A percentile compares a stretch with the other conserved stretches of the same genome.
These are phyloP conservation scores for Bombus pyrosoma DNA, from an alignment of 1,140 invertebrate genomes.

Conservation along the genomic window DNA sequence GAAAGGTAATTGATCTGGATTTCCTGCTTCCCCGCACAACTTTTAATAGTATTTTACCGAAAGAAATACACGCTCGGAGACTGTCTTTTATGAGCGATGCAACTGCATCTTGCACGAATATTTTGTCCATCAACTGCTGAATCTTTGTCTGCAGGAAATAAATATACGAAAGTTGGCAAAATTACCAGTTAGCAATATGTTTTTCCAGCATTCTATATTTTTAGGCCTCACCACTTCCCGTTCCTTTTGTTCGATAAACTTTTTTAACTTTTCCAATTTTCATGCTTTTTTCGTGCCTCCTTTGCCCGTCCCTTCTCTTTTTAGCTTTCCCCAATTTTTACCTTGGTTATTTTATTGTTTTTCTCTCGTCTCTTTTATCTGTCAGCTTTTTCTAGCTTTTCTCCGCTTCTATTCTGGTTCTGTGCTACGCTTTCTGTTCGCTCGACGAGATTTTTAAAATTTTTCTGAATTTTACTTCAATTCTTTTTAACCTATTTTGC, in stretches of 20 bases:
- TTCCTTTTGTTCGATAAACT: neutral
- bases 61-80: neutral
- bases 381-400: neutral
- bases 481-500: neutral
- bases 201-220: neutral
- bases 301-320: neutral
- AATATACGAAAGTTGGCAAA: neutral
- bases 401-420: neutral
- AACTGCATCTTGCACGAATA: neutral
- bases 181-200: neutral
- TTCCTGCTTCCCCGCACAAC: conserved; percentile 49
- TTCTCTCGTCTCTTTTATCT: neutral
- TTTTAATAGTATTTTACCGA: conserved; percentile 68
- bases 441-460: neutral
- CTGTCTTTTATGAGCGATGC: too few species aligned
- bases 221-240: too few species aligned
- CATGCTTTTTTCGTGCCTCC: neutral
- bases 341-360: neutral
- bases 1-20: conserved; percentile 68
- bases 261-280: neutral
- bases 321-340: neutral
- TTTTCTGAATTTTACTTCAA: neutral
- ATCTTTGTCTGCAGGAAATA: neutral
- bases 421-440: neutral
- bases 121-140: conserved; percentile 27